A percentile compares a stretch with the other conserved stretches of the same genome.
Conservation (phyloP, 2,113 vertebrate species). For the Hypomesus transpacificus region DNA sequence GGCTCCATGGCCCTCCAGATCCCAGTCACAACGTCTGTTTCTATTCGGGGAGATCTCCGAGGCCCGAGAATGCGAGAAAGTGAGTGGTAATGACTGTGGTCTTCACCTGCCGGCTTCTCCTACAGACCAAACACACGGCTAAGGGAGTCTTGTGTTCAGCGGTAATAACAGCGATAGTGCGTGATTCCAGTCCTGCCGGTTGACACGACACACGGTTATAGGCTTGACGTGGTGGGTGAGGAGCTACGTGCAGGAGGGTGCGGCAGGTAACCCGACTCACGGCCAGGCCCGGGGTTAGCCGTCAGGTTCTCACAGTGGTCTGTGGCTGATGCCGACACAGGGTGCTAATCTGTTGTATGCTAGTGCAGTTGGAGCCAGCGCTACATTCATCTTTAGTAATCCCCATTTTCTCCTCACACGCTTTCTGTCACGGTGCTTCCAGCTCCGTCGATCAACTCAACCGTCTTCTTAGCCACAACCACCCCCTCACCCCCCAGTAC, state of each 20-base stretch:
- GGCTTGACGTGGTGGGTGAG: neutral
- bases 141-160: neutral
- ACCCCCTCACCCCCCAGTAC: constrained; percentile 45
- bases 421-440: constrained; percentile 65
- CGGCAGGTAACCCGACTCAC: neutral
- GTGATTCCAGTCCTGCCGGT: neutral
- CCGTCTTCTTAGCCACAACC: constrained; percentile 40
- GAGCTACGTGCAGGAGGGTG: neutral
- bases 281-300: neutral
- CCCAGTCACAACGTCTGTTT: neutral
- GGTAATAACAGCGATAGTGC: constrained; percentile 36
- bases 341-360: constrained; percentile 30
- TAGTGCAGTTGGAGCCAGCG: constrained; percentile 57
- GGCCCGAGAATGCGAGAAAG: constrained; percentile 30
- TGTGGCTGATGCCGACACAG: neutral
- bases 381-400: constrained; percentile 76
- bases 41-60: constrained; percentile 9
- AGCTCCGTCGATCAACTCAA: constrained; percentile 49
- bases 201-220: neutral
- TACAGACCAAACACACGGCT: constrained; percentile 28
- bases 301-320: constrained; percentile 6
- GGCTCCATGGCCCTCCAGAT: constrained; percentile 18
- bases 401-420: constrained; percentile 64
- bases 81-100: constrained; percentile 32
- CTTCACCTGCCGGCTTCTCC: constrained; percentile 3